These are phyloP conservation scores for Myopa tessellatipennis DNA, from an alignment of 2,888 invertebrate species.

Conservation along the genomic window DNA sequence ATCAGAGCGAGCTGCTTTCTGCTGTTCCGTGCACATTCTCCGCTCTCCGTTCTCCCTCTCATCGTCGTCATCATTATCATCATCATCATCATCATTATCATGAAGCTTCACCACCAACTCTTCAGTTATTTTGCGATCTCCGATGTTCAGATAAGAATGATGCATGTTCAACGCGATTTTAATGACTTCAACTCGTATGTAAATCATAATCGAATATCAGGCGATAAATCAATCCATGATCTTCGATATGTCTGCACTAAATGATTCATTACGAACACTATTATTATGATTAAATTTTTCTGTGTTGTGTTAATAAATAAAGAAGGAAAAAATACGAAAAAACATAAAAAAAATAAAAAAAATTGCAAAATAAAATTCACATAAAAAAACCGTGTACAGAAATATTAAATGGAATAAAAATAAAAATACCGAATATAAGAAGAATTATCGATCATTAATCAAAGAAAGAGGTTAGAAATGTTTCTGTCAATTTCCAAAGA, in stretches of 20 bases:
- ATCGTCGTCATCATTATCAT: not conserved
- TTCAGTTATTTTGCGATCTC: slow-evolving; percentile 15
- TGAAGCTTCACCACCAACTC: slow-evolving; percentile 13
- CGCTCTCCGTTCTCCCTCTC: not conserved
- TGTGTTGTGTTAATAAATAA: not conserved
- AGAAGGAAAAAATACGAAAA: not conserved
- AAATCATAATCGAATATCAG: slow-evolving; percentile 38
- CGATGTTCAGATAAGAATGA: slow-evolving; percentile 33
- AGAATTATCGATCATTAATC: too few species aligned
- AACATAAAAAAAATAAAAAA: not conserved
- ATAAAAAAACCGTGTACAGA: not conserved
- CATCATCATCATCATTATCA: not conserved
- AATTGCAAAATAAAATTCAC: not conserved
- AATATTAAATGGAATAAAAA: not conserved
- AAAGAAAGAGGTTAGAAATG: too few species aligned
- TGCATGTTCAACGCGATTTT: slow-evolving; percentile 35
- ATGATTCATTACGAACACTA: slow-evolving; percentile 30
- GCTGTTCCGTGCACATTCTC: not conserved
- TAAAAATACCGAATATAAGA: not conserved
- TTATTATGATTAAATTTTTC: slow-evolving; percentile 13
- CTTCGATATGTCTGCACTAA: slow-evolving; percentile 37
- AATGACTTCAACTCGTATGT: slow-evolving; percentile 36
- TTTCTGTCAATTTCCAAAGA: too few species aligned
- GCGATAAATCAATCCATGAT: slow-evolving; percentile 37
- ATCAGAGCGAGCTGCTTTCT: not conserved